A percentile compares a stretch with the other conserved stretches of the same genome.
These are phyloP conservation scores for Mantis religiosa DNA, from an alignment of 2,888 invertebrate species.

Conservation along the genomic window DNA sequence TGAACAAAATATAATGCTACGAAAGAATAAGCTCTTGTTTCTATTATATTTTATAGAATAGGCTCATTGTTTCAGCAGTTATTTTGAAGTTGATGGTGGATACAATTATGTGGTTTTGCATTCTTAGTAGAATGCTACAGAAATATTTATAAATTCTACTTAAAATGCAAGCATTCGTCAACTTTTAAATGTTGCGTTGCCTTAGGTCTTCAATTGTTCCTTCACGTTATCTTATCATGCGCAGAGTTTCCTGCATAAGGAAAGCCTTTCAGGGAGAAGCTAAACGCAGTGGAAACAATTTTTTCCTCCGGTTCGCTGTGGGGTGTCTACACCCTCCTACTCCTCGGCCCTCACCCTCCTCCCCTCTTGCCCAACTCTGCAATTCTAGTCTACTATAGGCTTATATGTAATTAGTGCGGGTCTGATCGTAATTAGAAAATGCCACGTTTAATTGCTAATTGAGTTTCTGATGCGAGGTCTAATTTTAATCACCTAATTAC, in stretches of 20 bases:
- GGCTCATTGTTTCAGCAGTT: no score
- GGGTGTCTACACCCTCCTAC: not conserved
- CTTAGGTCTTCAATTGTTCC: not conserved
- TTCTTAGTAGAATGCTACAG: no score
- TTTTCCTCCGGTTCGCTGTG: not conserved
- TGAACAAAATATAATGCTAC: no score
- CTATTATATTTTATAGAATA: no score
- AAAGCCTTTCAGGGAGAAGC: not conserved
- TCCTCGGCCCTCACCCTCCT: not conserved
- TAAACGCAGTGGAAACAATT: not conserved
- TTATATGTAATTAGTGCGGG: constrained; percentile 24
- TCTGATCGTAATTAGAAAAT: constrained; percentile 53
- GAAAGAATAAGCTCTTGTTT: no score
- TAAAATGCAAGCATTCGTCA: no score
- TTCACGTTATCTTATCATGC: not conserved
- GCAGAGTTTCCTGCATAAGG: not conserved
- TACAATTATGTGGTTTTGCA: no score
- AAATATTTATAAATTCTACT: no score
- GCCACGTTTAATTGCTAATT: constrained; percentile 58
- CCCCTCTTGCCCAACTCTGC: constrained; percentile 7
- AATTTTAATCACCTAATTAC: constrained; percentile 58
- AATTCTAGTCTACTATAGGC: constrained; percentile 23
- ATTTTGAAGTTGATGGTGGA: no score
- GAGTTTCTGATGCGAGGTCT: constrained; percentile 56
- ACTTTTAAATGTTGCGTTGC: no score